Conservation (phyloP, 2,888 invertebrate species). For the Philopedon plagiatum region DNA sequence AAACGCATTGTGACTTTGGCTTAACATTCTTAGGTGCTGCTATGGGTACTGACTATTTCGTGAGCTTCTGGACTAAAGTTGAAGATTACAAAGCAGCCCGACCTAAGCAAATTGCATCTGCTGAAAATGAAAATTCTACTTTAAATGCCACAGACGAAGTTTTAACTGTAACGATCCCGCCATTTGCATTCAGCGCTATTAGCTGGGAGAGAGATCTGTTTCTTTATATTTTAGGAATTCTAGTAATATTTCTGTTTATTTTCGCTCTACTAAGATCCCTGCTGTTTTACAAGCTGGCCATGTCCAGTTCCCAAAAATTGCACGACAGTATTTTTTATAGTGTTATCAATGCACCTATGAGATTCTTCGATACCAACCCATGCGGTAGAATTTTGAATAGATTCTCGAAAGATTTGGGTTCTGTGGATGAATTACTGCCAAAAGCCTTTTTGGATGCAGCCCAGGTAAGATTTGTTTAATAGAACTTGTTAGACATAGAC, state of each 20-base stretch:
- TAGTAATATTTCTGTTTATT: slow-evolving; percentile 71
- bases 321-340: slow-evolving; percentile 81
- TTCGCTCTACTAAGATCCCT: slow-evolving; percentile 74
- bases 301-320: slow-evolving; percentile 77
- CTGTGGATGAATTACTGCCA: slow-evolving; percentile 80
- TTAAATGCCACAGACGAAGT: slow-evolving; percentile 21
- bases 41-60: slow-evolving; percentile 81
- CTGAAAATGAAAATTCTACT: too few species aligned
- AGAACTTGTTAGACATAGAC: too few species aligned
- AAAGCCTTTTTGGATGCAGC: slow-evolving; percentile 69
- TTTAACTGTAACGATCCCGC: not conserved
- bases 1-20: too few species aligned
- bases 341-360: slow-evolving; percentile 72
- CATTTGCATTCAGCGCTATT: slow-evolving; percentile 30
- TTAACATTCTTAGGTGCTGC: slow-evolving; percentile 66
- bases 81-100: slow-evolving; percentile 58
- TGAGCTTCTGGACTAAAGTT: slow-evolving; percentile 76
- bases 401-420: slow-evolving; percentile 88
- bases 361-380: slow-evolving; percentile 89
- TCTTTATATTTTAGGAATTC: slow-evolving; percentile 75
- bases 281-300: slow-evolving; percentile 76
- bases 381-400: slow-evolving; percentile 84
- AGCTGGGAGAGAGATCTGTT: slow-evolving; percentile 66
- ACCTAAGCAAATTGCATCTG: too few species aligned
- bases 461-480: not conserved